phyloP scores from a whole-genome alignment of 2,797 vertebrate genomes.

The Delichon dasypus region DNA sequence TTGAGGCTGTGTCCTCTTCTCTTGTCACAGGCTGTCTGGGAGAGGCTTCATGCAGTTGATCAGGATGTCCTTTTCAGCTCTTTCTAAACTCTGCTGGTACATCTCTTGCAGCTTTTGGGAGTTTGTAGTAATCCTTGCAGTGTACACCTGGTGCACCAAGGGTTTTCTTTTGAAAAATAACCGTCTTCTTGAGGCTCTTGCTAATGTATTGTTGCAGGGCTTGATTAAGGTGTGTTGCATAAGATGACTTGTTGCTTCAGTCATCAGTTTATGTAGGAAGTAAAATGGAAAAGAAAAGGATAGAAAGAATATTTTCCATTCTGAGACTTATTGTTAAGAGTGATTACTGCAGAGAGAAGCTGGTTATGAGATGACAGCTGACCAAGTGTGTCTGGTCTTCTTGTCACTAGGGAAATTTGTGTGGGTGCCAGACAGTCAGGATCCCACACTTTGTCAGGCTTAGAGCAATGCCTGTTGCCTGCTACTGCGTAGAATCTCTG shows the following conservation, averaged over 20 bases:
- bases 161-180: neutral
- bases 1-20: neutral
- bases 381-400: neutral
- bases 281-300: neutral
- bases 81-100: neutral
- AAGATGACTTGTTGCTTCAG: neutral
- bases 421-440: neutral
- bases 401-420: neutral
- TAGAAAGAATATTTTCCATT: neutral
- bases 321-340: neutral
- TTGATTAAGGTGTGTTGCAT: neutral
- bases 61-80: neutral
- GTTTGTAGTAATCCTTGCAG: neutral
- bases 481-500: neutral
- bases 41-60: neutral
- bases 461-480: neutral
- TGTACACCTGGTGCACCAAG: neutral
- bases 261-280: neutral
- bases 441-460: neutral
- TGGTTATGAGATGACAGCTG: neutral
- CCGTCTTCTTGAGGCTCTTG: neutral
- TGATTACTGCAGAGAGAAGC: neutral
- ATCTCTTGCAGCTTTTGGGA: neutral
- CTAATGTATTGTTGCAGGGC: neutral
- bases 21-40: neutral